Evolutionary conservation across 2,113 vertebrate genomes (phyloP).

Genomic region (Pelodiscus sinensis): DNA sequence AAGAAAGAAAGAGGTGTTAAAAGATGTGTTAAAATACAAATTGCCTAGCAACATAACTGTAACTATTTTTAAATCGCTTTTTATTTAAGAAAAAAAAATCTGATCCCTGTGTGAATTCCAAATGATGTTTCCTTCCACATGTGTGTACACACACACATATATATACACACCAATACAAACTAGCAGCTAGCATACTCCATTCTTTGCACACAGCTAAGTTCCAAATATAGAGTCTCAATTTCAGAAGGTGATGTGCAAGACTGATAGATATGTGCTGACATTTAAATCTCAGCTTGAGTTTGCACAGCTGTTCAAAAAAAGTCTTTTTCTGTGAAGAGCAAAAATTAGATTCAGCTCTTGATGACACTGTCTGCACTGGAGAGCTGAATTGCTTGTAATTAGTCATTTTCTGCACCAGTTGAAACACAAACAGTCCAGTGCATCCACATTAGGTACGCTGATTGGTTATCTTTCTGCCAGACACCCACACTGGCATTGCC

Average conservation of each 20-base stretch:
- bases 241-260: background rate
- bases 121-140: background rate
- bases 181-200: background rate
- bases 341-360: background rate
- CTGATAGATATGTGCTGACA: background rate
- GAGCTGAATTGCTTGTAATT: background rate
- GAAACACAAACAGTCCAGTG: background rate
- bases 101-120: background rate
- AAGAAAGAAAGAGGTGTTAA: background rate
- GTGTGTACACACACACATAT: no score
- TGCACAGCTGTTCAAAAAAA: background rate
- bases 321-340: background rate
- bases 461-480: background rate
- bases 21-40: background rate
- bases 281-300: background rate
- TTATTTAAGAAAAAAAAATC: no score
- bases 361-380: background rate
- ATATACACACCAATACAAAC: background rate
- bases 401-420: background rate
- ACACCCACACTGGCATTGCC: background rate
- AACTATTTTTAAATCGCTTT: background rate
- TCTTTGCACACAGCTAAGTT: background rate
- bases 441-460: background rate
- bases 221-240: background rate
- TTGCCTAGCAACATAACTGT: background rate